A percentile compares a stretch with the other conserved stretches of the same genome.
Evolutionary conservation across 92 coral and sea anemone genomes (phyloP).

Genomic region (Meandrina meandrites): DNA sequence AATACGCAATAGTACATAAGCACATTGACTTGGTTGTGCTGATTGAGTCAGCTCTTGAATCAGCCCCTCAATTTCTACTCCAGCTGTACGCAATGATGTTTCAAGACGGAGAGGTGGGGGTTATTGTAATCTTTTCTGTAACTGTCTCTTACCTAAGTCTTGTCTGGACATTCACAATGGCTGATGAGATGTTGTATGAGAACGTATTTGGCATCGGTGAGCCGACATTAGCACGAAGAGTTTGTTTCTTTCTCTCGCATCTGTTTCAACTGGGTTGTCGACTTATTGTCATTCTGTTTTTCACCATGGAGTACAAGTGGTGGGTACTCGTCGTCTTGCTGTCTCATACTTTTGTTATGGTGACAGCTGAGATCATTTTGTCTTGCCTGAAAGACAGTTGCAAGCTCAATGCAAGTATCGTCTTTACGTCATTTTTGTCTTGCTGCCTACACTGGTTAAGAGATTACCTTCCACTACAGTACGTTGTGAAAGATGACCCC

Average conservation of each 20-base stretch:
- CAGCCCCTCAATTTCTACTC: constrained; percentile 59
- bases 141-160: constrained; percentile 45
- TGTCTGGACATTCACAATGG: constrained; percentile 43
- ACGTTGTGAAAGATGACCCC: no score
- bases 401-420: no score
- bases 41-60: constrained; percentile 48
- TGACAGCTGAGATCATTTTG: neutral
- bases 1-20: neutral
- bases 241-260: no score
- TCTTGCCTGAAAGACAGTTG: no score
- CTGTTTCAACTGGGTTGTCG: constrained; percentile 27
- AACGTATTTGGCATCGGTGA: no score
- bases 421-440: neutral
- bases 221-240: no score
- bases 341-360: constrained; percentile 10
- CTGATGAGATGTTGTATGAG: neutral
- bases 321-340: constrained; percentile 32
- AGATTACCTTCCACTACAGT: neutral
- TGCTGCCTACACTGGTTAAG: constrained; percentile 14
- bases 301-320: constrained; percentile 36
- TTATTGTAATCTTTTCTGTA: constrained; percentile 47
- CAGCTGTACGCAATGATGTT: constrained; percentile 58
- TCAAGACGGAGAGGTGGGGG: constrained; percentile 29
- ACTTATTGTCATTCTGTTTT: constrained; percentile 26
- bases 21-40: constrained; percentile 6